Evolutionary conservation across 1,140 invertebrate genomes (phyloP), one percentile per base, ranked within the genome.

Genomic region (Drosophila murphyi): DNA sequence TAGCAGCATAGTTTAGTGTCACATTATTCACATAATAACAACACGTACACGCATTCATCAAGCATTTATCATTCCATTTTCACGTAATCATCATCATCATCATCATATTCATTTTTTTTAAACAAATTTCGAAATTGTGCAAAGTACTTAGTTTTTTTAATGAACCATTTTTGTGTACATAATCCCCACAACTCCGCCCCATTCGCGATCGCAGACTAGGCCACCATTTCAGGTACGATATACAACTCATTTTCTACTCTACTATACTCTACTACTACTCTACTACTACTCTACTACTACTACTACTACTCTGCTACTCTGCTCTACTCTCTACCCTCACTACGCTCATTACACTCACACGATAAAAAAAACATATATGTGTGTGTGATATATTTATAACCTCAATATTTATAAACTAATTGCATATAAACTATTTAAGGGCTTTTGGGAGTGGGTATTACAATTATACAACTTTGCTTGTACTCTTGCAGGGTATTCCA

Each of bases 181-280:
- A 90, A 92, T 89, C 86, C 85, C 86, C 78, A 78, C 85, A 89
- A 87, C 83, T 83, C 83, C 85, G 83, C 85, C 85, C 85, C 90
- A 80, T 80, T 91, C 80, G 79, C 72, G 77, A 92, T 83, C 82
- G 90, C 90, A 92, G 90, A 92, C 90, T 92, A 92, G 87, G 90
- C 90, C 90, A 78, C 90, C 90, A 89, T 92, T 86, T 91, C 90
- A 92, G 90, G 90, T 92, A 92, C 88, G 88, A 86, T 91, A 91
- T 78, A 78, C 81, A 89, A 88, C 55, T 89, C 86, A 89, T 89
- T 89, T 89, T 90, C 81, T 90, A 81, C 80, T 82, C 64, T 68
- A 74, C 63, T 78, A 76, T 85, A 85, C 77, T 72, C 65, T 72
- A 76, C 76, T 71, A 52, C 55, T 77, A 70, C 64, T 71, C 43